phyloP scores from a whole-genome alignment of 2,888 invertebrate genomes.

The Epinotia ramella region DNA sequence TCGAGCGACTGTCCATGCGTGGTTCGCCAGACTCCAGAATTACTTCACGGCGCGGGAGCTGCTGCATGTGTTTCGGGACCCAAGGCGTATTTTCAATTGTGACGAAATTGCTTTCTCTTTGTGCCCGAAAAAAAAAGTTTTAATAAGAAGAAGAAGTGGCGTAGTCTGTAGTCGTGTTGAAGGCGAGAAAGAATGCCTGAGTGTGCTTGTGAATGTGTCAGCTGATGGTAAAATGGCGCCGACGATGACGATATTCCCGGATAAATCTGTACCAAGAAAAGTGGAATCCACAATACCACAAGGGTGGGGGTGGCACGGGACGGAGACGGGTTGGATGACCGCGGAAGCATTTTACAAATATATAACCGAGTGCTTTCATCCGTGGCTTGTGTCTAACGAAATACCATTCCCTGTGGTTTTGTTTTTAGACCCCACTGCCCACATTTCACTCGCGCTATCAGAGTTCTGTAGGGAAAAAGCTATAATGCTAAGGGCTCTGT shows the following conservation, averaged over 20 bases:
- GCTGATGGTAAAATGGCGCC: neutral
- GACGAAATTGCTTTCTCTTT: neutral
- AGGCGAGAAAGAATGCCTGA: neutral
- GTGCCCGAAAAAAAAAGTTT: neutral
- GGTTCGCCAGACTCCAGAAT: conserved; percentile 4
- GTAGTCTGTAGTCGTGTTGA: neutral
- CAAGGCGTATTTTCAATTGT: neutral
- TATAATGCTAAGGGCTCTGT: neutral
- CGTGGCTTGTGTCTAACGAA: neutral
- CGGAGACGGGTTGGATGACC: neutral
- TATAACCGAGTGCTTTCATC: neutral
- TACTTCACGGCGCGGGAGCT: neutral
- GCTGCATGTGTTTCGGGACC: conserved; percentile 1
- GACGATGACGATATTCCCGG: neutral
- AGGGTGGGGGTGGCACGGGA: neutral
- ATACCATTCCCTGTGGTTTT: neutral
- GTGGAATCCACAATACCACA: neutral
- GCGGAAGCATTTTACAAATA: neutral
- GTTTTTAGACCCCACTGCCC: neutral
- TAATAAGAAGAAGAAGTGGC: neutral
- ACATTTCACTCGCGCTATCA: neutral
- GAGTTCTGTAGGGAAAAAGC: neutral
- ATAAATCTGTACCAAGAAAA: neutral
- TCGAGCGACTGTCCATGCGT: conserved; percentile 46
- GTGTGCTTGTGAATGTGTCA: conserved; percentile 3